Percentiles rank a stretch among this genome's conserved stretches.
Evolutionary conservation across 2,888 invertebrate genomes (phyloP).

Genomic region (Tachina grossa): DNA sequence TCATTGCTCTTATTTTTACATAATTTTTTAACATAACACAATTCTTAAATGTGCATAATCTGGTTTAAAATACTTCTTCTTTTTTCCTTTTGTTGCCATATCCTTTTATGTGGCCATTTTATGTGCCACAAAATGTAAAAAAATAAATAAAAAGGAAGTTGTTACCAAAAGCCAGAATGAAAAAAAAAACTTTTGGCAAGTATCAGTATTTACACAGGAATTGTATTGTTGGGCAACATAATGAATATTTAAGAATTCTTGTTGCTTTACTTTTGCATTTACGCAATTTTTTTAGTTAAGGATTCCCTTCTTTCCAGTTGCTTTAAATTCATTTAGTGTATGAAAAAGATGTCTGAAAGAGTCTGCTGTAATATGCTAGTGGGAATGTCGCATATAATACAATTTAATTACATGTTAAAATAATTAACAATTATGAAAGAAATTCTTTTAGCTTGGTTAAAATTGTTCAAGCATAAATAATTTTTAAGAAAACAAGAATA

Average conservation of each 20-base stretch:
- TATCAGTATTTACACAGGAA: constrained; percentile 57
- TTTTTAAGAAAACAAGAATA: too few relatives aligned
- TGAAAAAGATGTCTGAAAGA: too few relatives aligned
- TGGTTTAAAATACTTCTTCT: constrained; percentile 40
- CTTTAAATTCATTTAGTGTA: too few relatives aligned
- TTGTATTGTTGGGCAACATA: constrained; percentile 57
- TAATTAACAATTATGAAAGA: too few relatives aligned
- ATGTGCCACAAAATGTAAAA: constrained; percentile 15
- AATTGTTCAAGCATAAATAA: too few relatives aligned
- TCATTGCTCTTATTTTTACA: constrained; percentile 3
- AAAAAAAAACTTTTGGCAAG: not conserved
- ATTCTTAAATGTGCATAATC: constrained; percentile 56
- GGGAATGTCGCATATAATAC: too few relatives aligned
- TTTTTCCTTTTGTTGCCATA: not conserved
- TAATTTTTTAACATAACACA: constrained; percentile 32
- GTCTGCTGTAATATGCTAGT: too few relatives aligned
- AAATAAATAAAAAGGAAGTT: not conserved
- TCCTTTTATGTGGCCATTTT: constrained; percentile 17
- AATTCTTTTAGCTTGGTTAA: too few relatives aligned
- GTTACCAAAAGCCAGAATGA: too few relatives aligned
- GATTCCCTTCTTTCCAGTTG: too few relatives aligned
- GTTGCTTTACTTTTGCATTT: constrained; percentile 12
- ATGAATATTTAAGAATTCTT: constrained; percentile 54
- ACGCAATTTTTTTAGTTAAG: constrained; percentile 1
- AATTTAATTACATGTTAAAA: too few relatives aligned